Evolutionary conservation across 2,888 invertebrate species (phyloP).

Genomic region (Halictus ligatus): DNA sequence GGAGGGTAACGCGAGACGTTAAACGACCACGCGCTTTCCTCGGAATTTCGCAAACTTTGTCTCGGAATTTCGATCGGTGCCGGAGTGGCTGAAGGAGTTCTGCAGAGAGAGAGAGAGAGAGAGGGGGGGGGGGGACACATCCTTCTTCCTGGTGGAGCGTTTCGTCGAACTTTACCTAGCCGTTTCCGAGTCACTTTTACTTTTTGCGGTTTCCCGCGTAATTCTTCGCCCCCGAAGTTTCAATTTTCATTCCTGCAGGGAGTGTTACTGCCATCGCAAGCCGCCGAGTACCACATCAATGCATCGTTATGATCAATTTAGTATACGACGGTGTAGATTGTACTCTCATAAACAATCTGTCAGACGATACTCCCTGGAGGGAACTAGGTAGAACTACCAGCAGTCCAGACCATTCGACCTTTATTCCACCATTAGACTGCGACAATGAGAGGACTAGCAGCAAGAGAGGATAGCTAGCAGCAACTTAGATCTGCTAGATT

Average conservation of each 20-base stretch:
- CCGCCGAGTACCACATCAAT: neutral
- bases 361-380: neutral
- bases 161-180: conserved; percentile 41
- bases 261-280: too few species aligned
- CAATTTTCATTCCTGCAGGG: neutral
- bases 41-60: conserved; percentile 51
- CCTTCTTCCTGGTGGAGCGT: conserved; percentile 52
- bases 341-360: neutral
- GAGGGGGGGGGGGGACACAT: conserved; percentile 11
- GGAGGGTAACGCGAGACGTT: conserved; percentile 33
- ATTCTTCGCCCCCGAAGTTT: neutral
- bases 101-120: neutral
- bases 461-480: too few species aligned
- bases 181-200: conserved; percentile 51
- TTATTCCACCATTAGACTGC: too few species aligned
- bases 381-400: neutral
- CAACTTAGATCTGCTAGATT: neutral
- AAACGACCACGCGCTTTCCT: conserved; percentile 49
- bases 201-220: conserved; percentile 33
- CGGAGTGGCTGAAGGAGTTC: neutral
- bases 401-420: neutral
- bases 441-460: too few species aligned
- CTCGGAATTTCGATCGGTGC: conserved; percentile 55
- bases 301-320: neutral
- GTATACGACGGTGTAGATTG: neutral